phyloP scores from a whole-genome alignment of 2,888 invertebrate genomes.

The Pseudococcus jackbeardsleyi region DNA sequence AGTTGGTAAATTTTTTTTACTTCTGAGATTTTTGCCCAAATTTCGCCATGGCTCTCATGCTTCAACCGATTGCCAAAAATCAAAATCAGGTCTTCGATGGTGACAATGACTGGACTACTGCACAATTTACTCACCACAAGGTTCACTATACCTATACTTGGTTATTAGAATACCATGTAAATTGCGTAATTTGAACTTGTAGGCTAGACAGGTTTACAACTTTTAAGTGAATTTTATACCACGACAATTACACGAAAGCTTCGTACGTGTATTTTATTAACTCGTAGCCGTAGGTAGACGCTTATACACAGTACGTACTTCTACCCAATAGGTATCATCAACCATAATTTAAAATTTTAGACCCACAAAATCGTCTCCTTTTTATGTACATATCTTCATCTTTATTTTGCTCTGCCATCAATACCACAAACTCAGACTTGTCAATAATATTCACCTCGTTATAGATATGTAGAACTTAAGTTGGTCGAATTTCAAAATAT shows the following conservation, averaged over 20 bases:
- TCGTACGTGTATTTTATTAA: background rate
- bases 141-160: background rate
- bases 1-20: no score
- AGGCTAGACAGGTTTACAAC: conserved; percentile 21
- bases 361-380: no score
- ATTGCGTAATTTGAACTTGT: conserved; percentile 40
- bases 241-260: conserved; percentile 2
- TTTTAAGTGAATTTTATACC: background rate
- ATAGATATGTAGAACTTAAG: no score
- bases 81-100: background rate
- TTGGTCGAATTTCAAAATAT: no score
- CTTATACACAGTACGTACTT: no score
- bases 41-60: background rate
- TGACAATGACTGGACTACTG: background rate
- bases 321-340: background rate
- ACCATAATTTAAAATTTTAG: background rate
- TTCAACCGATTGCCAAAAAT: background rate
- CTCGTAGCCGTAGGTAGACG: background rate
- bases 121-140: background rate
- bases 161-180: background rate
- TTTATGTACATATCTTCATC: no score
- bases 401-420: no score
- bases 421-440: no score
- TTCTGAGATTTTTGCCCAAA: no score
- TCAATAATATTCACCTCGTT: no score